Evolutionary conservation across 2,797 vertebrate species (phyloP), one percentile per base, ranked within the genome.

Genomic region (Ciconia nigra): DNA sequence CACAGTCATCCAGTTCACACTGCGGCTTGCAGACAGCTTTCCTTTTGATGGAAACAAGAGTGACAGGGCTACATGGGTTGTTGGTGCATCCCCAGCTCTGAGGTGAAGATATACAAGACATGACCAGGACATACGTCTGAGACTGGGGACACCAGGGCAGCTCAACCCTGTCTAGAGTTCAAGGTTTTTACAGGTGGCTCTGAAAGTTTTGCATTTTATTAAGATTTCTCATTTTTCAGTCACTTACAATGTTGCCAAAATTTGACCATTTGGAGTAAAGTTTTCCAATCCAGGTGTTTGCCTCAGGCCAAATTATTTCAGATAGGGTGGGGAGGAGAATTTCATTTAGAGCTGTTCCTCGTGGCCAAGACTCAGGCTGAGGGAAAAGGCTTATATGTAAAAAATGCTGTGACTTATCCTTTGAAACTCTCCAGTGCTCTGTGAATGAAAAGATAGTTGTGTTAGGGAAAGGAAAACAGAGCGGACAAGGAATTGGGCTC

Each of bases 221-320:
- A 74, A 57, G 41, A 39, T 80, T 94, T 93, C 28, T 87, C 15
- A 54, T 92, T 97, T 89, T 84, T 63, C 67, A 74, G 33, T 85
- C 28, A 82, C 80, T 96, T 93, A 49, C 5, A 61, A 28, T 59
- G 49, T 87, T 96, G 93, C 79, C 79, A 92, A 71, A 94, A 67
- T 78, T 61, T 91, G 90, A 89, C 92, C 88, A 58, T 41, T 86
- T 91, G 54, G 81, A 87, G 24, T 90, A 42, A 93, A 80, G 21
- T 87, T 97, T 96, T 96, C 92, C 92, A 87, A 16, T 72, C 92
- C 94, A 93, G 83, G 88, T 97, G 96, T 83, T 92, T 85, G 93
- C 95, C 90, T 93, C 47, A 62, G 86, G 94, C 94, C 73, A 62
- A 89, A 52, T 83, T 55, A 66, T 77, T 95, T 91, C 19, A 41